Conservation (phyloP, 2,113 vertebrate species). For the Cnemophilus loriae region DNA sequence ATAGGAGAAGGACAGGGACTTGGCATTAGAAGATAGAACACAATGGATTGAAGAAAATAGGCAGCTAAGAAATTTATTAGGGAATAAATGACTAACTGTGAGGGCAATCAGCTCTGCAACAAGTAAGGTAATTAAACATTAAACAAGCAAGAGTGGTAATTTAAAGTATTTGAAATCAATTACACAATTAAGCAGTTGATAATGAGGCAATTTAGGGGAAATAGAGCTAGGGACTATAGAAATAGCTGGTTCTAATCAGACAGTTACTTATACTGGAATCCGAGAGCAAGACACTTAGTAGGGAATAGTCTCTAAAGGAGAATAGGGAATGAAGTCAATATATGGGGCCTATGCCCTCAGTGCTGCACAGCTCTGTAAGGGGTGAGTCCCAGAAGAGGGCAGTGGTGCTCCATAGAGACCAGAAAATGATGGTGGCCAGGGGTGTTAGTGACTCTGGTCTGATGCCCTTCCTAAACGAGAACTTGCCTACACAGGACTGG, state of each 20-base stretch:
- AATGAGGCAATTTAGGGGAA: neutral
- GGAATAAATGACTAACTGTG: neutral
- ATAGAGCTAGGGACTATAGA: neutral
- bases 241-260: neutral
- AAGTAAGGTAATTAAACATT: neutral
- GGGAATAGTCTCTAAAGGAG: neutral
- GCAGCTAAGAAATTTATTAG: neutral
- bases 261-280: neutral
- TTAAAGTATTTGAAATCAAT: neutral
- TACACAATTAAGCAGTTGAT: neutral
- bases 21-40: neutral
- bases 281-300: neutral
- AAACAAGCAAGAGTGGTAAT: neutral
- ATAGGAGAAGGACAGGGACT: neutral
- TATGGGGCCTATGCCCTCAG: neutral
- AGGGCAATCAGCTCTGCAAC: neutral
- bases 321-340: neutral
- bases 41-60: neutral
- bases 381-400: conserved; percentile 36
- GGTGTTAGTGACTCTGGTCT: neutral
- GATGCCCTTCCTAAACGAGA: neutral
- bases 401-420: neutral
- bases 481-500: neutral
- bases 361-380: too few species aligned
- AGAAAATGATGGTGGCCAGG: neutral